Percentiles rank a stretch among this genome's conserved stretches.
These are phyloP conservation scores for Drosophila pegasa DNA, from an alignment of 2,888 invertebrate genomes.

Conservation along the genomic window DNA sequence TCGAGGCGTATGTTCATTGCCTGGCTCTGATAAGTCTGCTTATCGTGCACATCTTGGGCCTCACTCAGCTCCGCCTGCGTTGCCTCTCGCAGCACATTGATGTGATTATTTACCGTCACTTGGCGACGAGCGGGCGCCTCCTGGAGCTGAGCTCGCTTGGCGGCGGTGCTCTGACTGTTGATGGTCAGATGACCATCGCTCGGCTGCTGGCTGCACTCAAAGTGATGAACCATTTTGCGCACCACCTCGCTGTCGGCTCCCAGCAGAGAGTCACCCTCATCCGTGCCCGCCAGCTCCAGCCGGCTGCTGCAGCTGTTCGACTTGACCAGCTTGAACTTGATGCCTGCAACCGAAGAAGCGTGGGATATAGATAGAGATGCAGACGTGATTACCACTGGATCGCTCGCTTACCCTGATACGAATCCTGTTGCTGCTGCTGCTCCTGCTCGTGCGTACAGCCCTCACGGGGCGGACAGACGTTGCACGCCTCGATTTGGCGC, in stretches of 20 bases:
- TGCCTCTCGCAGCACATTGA: conserved; percentile 70
- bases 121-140: conserved; percentile 39
- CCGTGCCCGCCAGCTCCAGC: conserved; percentile 90
- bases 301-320: conserved; percentile 95
- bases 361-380: neutral
- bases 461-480: conserved; percentile 77
- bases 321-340: conserved; percentile 93
- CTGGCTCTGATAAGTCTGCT: conserved; percentile 70
- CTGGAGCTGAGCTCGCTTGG: conserved; percentile 55
- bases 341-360: conserved; percentile 84
- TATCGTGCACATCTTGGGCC: conserved; percentile 29
- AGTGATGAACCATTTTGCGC: conserved; percentile 84
- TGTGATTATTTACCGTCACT: conserved; percentile 85
- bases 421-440: conserved; percentile 50
- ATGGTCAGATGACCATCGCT: conserved; percentile 81
- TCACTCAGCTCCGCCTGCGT: conserved; percentile 22
- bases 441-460: conserved; percentile 49
- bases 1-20: conserved; percentile 82
- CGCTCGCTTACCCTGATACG: conserved; percentile 62
- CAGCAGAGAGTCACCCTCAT: conserved; percentile 29
- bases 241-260: conserved; percentile 83
- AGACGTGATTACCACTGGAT: neutral
- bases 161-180: conserved; percentile 84
- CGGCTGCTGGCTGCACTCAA: conserved; percentile 74
- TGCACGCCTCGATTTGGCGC: conserved; percentile 84